Evolutionary conservation across 2,113 vertebrate genomes (phyloP).

Genomic region (Marmota flaviventris): DNA sequence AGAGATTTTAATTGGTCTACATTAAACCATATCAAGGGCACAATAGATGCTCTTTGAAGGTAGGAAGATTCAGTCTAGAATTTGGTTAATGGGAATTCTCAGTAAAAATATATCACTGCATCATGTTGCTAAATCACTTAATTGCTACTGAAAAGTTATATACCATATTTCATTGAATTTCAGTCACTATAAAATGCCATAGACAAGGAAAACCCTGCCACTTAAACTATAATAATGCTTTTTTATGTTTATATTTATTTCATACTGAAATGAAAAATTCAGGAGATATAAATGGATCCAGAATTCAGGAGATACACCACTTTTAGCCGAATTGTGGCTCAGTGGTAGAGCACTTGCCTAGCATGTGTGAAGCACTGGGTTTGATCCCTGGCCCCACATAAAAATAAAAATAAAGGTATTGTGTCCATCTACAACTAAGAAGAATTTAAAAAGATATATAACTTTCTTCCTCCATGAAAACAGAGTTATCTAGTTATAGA

Average conservation of each 20-base stretch:
- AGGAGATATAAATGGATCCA: not conserved
- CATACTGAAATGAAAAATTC: not conserved
- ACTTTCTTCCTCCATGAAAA: not conserved
- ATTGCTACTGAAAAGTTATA: not conserved
- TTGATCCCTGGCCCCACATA: too few species aligned
- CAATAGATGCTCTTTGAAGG: not conserved
- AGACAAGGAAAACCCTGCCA: not conserved
- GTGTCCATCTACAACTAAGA: too few species aligned
- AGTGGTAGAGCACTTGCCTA: too few species aligned
- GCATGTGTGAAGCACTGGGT: too few species aligned
- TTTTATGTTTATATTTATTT: too few species aligned
- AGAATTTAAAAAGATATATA: not conserved
- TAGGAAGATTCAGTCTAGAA: not conserved
- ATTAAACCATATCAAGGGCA: not conserved
- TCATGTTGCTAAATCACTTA: not conserved
- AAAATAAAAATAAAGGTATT: too few species aligned
- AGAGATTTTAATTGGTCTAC: not conserved
- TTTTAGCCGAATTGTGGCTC: too few species aligned
- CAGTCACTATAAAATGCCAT: not conserved
- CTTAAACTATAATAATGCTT: not conserved
- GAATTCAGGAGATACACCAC: not conserved
- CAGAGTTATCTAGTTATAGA: not conserved
- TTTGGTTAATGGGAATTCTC: not conserved
- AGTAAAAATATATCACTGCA: not conserved
- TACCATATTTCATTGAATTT: not conserved